Evolutionary conservation across 2,113 vertebrate genomes (phyloP), one percentile per base, ranked within the genome.

Genomic region (Colius striatus): DNA sequence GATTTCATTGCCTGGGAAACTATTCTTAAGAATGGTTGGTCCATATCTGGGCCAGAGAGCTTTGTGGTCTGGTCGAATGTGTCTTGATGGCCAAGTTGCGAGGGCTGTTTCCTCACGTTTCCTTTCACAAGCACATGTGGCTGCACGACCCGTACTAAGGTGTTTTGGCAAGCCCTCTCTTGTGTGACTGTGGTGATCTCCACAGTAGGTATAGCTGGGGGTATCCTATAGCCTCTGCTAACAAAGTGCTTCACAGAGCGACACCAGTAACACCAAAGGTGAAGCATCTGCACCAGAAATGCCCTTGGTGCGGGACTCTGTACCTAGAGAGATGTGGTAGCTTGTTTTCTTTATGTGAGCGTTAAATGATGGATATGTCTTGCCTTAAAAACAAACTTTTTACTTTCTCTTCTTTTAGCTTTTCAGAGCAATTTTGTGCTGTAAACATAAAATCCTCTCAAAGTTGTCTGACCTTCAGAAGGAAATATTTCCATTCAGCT

Each of bases 41-140:
- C 36, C 6, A 3, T 9, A 3, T 29, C 25, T 41, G 53, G 47
- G 45, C 23, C 32, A 23, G 57, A 34, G 9, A 16, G 13, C 19
- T 78, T 32, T 60, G 16, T 62, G 60, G 10, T 41, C 51, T 50
- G n/a, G 68, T 11, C 43, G 10, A 5, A 32, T 0, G 0, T 12
- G 34, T 53, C 48, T 38, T 54, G 20, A 16, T 5, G 43, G 48
- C 9, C 5, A 6, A 10, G 36, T 45, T 76, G 14, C 6, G 17
- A 58, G 60, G 30, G 13, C 30, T 89, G 8, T 41, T 83, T 53
- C 7, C 2, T 74, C 63, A 23, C 14, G 1, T 71, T 75, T 60
- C 32, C 54, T 79, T 71, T 74, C 27, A 0, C 5, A 8, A 30
- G 10, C 3, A 14, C 32, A 16, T 0, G 0, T 0, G 0, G 34